These are phyloP conservation scores for Leptatherina wallacei DNA, from an alignment of 2,797 vertebrate genomes.

Conservation along the genomic window DNA sequence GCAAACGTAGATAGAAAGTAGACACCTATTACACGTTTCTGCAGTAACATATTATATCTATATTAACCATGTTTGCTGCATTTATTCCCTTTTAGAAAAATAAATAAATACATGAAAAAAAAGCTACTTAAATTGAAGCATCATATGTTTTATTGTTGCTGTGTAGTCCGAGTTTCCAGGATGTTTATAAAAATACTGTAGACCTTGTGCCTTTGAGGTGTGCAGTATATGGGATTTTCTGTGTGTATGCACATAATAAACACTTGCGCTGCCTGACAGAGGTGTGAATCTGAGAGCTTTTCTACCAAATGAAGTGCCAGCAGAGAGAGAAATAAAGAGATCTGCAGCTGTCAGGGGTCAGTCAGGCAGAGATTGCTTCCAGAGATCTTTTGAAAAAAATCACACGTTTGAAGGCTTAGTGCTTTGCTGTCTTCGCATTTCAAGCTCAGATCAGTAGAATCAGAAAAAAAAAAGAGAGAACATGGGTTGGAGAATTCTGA, in stretches of 20 bases:
- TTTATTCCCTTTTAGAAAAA: no score
- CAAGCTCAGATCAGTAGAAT: conserved; percentile 95
- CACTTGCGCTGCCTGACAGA: conserved; percentile 90
- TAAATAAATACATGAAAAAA: no score
- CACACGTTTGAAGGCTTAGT: conserved; percentile 97
- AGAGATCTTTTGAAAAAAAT: conserved; percentile 98
- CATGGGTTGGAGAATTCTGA: conserved; percentile 88
- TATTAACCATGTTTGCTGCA: no score
- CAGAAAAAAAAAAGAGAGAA: conserved; percentile 74
- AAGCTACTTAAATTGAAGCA: not conserved
- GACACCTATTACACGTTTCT: no score
- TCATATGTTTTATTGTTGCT: not conserved
- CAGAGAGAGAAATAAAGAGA: conserved; percentile 92
- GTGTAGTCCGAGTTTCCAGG: conserved; percentile 30
- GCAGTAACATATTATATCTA: no score
- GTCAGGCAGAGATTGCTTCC: conserved; percentile 96
- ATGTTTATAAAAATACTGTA: conserved; percentile 53
- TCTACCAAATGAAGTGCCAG: conserved; percentile 94
- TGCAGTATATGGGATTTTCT: conserved; percentile 64
- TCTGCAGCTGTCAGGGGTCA: conserved; percentile 95
- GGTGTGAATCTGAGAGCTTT: conserved; percentile 95
- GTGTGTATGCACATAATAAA: conserved; percentile 90
- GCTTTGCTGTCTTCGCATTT: conserved; percentile 93
- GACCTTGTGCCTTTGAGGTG: conserved; percentile 59
- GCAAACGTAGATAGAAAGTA: conserved; percentile 1